These are phyloP conservation scores for Drosophila rufa DNA, from an alignment of 1,140 invertebrate genomes.

Conservation along the genomic window DNA sequence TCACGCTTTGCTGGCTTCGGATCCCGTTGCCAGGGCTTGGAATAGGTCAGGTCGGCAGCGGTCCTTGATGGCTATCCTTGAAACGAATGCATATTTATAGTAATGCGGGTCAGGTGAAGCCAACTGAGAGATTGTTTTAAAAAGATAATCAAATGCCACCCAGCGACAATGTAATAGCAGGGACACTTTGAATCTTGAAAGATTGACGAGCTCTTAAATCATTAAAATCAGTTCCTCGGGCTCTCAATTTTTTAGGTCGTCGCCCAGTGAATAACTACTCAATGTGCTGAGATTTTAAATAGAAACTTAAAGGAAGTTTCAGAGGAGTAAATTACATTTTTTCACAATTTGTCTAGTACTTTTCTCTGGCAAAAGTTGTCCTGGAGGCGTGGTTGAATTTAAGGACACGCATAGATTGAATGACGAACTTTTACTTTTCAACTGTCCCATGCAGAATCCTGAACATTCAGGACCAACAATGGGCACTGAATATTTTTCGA, in stretches of 20 bases:
- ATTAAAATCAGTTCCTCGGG: not conserved
- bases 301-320: no score
- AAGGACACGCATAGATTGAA: slow-evolving; percentile 71
- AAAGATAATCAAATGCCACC: slow-evolving; percentile 23
- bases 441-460: slow-evolving; percentile 21
- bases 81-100: slow-evolving; percentile 40
- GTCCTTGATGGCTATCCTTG: slow-evolving; percentile 26
- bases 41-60: slow-evolving; percentile 26
- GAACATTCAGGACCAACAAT: slow-evolving; percentile 27
- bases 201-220: no score
- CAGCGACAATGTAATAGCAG: slow-evolving; percentile 8
- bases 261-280: no score
- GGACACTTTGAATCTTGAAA: slow-evolving; percentile 6
- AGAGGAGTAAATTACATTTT: no score
- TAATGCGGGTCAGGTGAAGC: slow-evolving; percentile 25
- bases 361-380: not conserved
- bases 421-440: slow-evolving; percentile 76
- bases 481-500: slow-evolving; percentile 63
- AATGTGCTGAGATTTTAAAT: no score
- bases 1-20: slow-evolving; percentile 58
- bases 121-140: slow-evolving; percentile 32
- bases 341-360: slow-evolving; percentile 40
- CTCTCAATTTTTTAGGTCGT: no score
- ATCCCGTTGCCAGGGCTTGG: slow-evolving; percentile 31
- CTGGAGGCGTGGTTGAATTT: slow-evolving; percentile 54